A percentile compares a stretch with the other conserved stretches of the same genome.
Evolutionary conservation across 2,113 vertebrate genomes (phyloP).

Genomic region (Arothron firmamentum): DNA sequence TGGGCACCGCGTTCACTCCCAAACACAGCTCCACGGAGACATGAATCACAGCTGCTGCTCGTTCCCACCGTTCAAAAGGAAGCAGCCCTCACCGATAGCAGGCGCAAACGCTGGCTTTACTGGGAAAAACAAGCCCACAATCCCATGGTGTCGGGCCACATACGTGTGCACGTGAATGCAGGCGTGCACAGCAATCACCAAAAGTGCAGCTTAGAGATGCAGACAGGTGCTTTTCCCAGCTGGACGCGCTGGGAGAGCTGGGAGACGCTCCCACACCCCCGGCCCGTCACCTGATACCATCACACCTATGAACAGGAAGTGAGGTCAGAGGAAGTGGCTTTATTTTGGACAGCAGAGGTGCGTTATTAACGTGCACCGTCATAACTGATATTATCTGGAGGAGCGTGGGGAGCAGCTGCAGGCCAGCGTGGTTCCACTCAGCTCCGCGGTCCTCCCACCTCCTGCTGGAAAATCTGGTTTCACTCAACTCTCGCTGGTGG

Average conservation of each 20-base stretch:
- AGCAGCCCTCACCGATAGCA: no score
- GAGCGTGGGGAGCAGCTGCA: conserved; percentile 30
- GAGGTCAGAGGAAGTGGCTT: no score
- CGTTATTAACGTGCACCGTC: conserved; percentile 47
- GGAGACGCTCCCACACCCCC: neutral
- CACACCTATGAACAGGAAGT: conserved; percentile 1
- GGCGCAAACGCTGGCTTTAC: no score
- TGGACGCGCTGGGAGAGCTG: neutral
- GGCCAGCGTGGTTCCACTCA: conserved; percentile 15
- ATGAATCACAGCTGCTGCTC: conserved; percentile 14
- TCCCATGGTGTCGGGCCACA: no score
- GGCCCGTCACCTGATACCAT: conserved; percentile 3
- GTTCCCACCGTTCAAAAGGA: no score
- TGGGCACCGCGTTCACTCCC: conserved; percentile 24
- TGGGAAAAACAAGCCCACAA: no score
- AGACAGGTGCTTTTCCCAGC: conserved; percentile 23
- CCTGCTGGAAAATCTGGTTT: conserved; percentile 7
- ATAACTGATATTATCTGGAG: conserved; percentile 35
- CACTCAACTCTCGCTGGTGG: neutral
- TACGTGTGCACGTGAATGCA: no score
- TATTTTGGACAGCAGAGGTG: no score
- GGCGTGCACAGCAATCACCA: no score
- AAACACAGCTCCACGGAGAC: conserved; percentile 6
- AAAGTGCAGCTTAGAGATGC: no score
- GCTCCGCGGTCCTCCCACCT: neutral